Evolutionary conservation across 2,888 invertebrate genomes (phyloP).

Genomic region (Pseudanteris insignis): DNA sequence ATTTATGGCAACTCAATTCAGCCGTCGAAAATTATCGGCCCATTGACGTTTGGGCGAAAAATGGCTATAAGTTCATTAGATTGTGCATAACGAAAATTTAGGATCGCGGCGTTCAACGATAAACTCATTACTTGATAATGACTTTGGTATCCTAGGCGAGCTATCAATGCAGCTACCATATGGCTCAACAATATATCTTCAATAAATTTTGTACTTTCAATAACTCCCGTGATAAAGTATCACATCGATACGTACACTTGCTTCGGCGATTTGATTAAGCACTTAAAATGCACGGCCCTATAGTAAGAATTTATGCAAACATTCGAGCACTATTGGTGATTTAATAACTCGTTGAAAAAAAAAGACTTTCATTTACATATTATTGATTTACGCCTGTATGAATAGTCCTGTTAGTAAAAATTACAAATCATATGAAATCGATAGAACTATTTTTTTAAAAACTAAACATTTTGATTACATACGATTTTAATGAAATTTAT

Average conservation of each 20-base stretch:
- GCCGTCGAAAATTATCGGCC: conserved; percentile 5
- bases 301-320: conserved; percentile 41
- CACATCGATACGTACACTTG: conserved; percentile 4
- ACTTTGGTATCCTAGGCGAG: conserved; percentile 34
- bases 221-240: conserved; percentile 39
- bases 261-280: conserved; percentile 38
- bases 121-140: conserved; percentile 44
- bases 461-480: no score
- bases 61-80: conserved; percentile 32
- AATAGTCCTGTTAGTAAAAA: no score
- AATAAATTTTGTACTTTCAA: conserved; percentile 46
- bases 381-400: no score
- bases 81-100: conserved; percentile 23
- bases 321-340: background rate
- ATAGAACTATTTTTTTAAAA: no score
- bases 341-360: background rate
- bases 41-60: conserved; percentile 13
- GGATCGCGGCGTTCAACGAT: conserved; percentile 27
- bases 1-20: conserved; percentile 9
- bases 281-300: conserved; percentile 21
- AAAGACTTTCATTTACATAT: no score
- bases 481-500: no score
- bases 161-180: conserved; percentile 39
- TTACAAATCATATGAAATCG: no score
- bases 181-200: conserved; percentile 44